phyloP scores from a whole-genome alignment of 2,113 vertebrate genomes.

The Elephantulus edwardii region DNA sequence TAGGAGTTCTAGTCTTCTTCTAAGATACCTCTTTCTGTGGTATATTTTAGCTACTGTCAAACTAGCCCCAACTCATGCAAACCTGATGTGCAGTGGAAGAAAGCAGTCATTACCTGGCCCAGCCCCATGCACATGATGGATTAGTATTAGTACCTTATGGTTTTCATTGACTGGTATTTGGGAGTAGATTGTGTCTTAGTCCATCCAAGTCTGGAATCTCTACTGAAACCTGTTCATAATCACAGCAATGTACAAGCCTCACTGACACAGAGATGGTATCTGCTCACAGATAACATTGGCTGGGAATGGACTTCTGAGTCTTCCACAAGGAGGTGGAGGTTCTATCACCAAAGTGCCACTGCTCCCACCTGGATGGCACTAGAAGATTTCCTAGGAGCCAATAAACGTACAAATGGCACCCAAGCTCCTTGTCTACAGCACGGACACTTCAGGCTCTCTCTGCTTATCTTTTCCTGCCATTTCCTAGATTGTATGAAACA shows the following conservation, averaged over 20 bases:
- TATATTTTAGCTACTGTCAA: neutral
- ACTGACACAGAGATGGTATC: neutral
- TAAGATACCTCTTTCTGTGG: neutral
- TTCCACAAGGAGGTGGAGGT: neutral
- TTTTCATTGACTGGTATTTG: neutral
- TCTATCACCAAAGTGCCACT: neutral
- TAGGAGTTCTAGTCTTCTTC: neutral
- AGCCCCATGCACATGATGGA: neutral
- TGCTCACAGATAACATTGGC: fast-evolving
- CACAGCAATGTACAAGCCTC: neutral
- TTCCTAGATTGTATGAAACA: neutral
- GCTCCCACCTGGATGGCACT: neutral
- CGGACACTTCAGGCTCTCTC: neutral
- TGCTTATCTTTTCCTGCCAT: neutral
- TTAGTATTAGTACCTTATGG: neutral
- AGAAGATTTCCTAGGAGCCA: neutral
- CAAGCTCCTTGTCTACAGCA: neutral
- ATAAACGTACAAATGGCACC: neutral
- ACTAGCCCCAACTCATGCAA: neutral
- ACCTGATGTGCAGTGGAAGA: neutral
- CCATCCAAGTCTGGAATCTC: neutral
- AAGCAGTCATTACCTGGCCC: fast-evolving
- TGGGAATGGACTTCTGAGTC: neutral
- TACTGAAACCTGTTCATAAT: too few relatives aligned
- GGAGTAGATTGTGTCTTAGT: neutral